A percentile compares a stretch with the other conserved stretches of the same genome.
Conservation (phyloP, 2,888 invertebrate genomes). For the Leistus spinibarbis region DNA sequence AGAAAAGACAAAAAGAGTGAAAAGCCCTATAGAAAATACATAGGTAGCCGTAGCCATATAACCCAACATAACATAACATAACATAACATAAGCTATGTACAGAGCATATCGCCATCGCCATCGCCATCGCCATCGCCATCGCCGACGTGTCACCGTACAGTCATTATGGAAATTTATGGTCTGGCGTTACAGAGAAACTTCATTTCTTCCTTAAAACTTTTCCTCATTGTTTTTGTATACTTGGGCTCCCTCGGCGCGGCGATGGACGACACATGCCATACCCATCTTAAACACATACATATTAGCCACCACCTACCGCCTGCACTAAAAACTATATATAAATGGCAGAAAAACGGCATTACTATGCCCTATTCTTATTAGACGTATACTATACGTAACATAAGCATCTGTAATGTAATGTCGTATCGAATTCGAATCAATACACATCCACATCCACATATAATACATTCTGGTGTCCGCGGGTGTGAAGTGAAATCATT, state of each 20-base stretch:
- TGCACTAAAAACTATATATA: neutral
- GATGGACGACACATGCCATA: conserved; percentile 2
- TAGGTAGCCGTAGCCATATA: no score
- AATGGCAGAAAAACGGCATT: no score
- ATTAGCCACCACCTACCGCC: neutral
- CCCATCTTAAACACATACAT: neutral
- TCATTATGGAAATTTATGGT: conserved; percentile 39
- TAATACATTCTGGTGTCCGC: neutral
- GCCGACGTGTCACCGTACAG: conserved; percentile 27
- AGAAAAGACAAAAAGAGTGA: conserved; percentile 5
- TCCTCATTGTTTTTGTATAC: conserved; percentile 39
- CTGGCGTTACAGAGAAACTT: conserved; percentile 33
- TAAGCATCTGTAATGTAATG: no score
- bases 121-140: neutral
- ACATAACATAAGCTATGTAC: neutral
- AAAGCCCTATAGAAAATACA: neutral
- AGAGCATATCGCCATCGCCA: neutral
- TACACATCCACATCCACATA: no score
- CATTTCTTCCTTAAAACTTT: conserved; percentile 38
- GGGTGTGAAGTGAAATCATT: neutral
- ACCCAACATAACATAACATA: conserved; percentile 1
- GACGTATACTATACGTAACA: no score
- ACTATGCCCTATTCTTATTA: neutral
- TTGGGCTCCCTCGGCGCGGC: conserved; percentile 7
- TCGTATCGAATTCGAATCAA: no score